These are phyloP conservation scores for Scarus forsteni DNA, from an alignment of 2,797 vertebrate genomes.

Conservation along the genomic window DNA sequence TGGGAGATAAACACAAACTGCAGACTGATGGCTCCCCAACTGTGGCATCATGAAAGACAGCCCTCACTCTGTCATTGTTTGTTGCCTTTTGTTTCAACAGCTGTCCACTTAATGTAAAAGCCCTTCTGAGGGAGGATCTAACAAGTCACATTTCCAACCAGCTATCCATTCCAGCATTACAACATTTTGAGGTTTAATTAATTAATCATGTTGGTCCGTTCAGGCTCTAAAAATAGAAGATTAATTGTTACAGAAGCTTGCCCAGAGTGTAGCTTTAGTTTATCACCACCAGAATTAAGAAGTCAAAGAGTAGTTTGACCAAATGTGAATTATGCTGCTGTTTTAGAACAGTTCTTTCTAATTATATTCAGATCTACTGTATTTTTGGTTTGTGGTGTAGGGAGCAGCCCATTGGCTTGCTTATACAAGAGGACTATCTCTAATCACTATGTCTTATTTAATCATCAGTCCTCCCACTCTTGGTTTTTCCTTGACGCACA, in stretches of 20 bases:
- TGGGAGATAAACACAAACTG: constrained; percentile 35
- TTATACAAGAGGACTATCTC: constrained; percentile 34
- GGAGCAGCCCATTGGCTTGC: constrained; percentile 9
- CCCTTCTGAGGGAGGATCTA: neutral
- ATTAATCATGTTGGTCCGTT: neutral
- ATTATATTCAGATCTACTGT: neutral
- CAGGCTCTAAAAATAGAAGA: neutral
- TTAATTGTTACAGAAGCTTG: neutral
- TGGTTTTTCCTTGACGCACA: neutral
- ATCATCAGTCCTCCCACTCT: constrained; percentile 25
- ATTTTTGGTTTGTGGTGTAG: constrained; percentile 16
- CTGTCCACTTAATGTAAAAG: constrained; percentile 3
- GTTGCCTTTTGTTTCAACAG: constrained; percentile 13
- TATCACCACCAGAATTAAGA: neutral
- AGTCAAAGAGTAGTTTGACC: neutral
- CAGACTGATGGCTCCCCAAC: constrained; percentile 21
- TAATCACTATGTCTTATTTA: constrained; percentile 38
- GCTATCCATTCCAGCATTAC: neutral
- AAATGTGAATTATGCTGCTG: neutral
- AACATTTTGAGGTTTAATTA: neutral
- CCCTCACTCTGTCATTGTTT: constrained; percentile 4
- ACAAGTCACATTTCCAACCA: neutral
- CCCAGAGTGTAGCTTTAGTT: neutral
- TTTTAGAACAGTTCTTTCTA: neutral
- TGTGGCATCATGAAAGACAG: constrained; percentile 20